Evolutionary conservation across 2,797 vertebrate species (phyloP), one percentile per base, ranked within the genome.

Genomic region (Morus bassanus): DNA sequence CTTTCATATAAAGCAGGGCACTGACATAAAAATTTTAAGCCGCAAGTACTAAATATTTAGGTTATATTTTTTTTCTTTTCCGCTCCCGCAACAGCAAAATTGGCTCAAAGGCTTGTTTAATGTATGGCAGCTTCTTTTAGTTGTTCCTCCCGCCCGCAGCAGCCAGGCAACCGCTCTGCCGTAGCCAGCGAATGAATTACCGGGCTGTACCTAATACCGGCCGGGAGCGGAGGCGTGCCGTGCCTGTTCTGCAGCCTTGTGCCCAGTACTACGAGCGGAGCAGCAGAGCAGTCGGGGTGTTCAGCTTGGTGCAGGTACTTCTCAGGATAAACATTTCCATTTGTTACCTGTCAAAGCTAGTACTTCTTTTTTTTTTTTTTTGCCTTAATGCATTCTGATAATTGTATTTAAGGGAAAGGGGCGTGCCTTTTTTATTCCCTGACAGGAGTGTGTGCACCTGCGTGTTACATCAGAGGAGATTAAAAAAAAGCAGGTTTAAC

Each of bases 251-350:
- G 43, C 64, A 63, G 43, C 63, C 77, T 37, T 12, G 50, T 9
- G 41, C 78, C 60, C 9, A 7, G 35, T 6, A 13, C 45, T 18
- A 0, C 2, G 0, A 7, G 8, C 15, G 15, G 67, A 7, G 31
- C 1, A 19, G 35, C 85, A 18, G 31, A 1, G 12, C n/a, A 21
- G 35, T 33, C n/a, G 1, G 57, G 13, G 13, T 13, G 35, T 11
- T 24, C 70, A 24, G 10, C 27, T 8, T 16, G 46, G 17, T 30
- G 39, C 35, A 13, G 60, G 46, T 13, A 15, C 27, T 72, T 27
- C 21, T 11, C 2, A 9, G 3, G 25, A 27, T 8, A 18, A 57
- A 45, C 9, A 6, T 22, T 54, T 37, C 39, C 35, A 13, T 50
- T n/a, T 17, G 28, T 33, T 33, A 57, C 0, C 33, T 31, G 11